Base-by-base conservation (phyloP, 2,797 vertebrate species). In the Heliangelus exortis region DNA sequence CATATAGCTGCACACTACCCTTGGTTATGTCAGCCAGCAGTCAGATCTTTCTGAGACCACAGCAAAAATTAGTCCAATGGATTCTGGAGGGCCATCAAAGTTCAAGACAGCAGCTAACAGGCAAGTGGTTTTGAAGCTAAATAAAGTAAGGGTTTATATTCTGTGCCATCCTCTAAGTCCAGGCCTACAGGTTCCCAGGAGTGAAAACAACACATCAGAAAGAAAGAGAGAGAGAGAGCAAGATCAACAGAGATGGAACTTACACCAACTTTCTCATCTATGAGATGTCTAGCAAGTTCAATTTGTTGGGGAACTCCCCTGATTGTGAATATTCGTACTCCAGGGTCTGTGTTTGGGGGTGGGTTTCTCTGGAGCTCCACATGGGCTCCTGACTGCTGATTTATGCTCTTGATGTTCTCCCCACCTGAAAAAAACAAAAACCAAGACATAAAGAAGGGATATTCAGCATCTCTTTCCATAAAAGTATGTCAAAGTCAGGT, bases 371-470 rank as follows among this genome's bases (percentile, higher is more conserved):
- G 99, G 6, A 99, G 98, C 98, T 99, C 99, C 97, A 99, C 99
- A 0, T 99, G 99, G 1, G 99, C 99, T 33, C 99, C 99, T 0
- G 99, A 99, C 96, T 99, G 99, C 97, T 99, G 99, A 94, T 99
- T 99, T 97, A 99, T 99, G 98, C 98, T 99, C 96, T 99, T 99
- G 97, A 99, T 99, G 97, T 98, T 99, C 97, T 99, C 99, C 14
- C 99, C 99, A 90, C 99, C 99, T 99, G 97, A 17, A 31, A 77
- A 62, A 31, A 63, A 57, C 69, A 51, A 95, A 95, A 91, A 71
- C 8, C 39, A 53, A 50, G 57, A 51, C 3, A 15, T 16, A 4
- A 47, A 61, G 34, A 15, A 29, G 22, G 31, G 50, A 11, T 25
- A 14, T 69, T 51, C 10, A 51, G 76, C 16, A 48, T 7, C 2